phyloP scores from a whole-genome alignment of 2,113 vertebrate genomes.

The Ammodytes marinus region DNA sequence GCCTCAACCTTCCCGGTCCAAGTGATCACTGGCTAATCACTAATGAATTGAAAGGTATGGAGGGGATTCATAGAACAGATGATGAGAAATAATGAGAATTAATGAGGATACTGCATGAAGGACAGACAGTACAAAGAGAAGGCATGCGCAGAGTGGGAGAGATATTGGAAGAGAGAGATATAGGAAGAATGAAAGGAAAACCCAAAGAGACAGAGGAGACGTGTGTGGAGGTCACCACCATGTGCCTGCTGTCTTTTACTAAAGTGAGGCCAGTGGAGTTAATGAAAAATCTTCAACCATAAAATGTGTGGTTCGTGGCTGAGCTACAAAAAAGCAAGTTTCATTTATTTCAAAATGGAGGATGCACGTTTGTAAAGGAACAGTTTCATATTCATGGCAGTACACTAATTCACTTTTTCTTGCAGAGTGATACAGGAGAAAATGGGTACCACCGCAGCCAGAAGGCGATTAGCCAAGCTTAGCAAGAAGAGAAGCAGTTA shows the following conservation, averaged over 20 bases:
- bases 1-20: conserved; percentile 40
- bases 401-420: too few species aligned
- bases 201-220: conserved; percentile 23
- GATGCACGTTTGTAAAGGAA: conserved; percentile 7
- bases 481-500: background rate
- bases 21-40: conserved; percentile 62
- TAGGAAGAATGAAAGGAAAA: conserved; percentile 20
- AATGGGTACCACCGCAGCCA: background rate
- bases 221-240: conserved; percentile 8
- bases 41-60: conserved; percentile 46
- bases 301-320: conserved; percentile 32
- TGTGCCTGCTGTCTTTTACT: conserved; percentile 28
- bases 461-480: background rate
- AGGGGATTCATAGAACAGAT: conserved; percentile 58
- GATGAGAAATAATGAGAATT: conserved; percentile 71
- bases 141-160: background rate
- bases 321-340: conserved; percentile 20
- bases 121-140: conserved; percentile 18
- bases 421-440: background rate
- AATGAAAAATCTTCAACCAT: conserved; percentile 49
- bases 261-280: conserved; percentile 24
- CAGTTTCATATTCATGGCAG: background rate
- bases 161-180: background rate
- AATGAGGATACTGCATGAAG: conserved; percentile 59
- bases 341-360: conserved; percentile 20